These are phyloP conservation scores for Dryas iulia DNA, from an alignment of 1,140 invertebrate species.

Conservation along the genomic window DNA sequence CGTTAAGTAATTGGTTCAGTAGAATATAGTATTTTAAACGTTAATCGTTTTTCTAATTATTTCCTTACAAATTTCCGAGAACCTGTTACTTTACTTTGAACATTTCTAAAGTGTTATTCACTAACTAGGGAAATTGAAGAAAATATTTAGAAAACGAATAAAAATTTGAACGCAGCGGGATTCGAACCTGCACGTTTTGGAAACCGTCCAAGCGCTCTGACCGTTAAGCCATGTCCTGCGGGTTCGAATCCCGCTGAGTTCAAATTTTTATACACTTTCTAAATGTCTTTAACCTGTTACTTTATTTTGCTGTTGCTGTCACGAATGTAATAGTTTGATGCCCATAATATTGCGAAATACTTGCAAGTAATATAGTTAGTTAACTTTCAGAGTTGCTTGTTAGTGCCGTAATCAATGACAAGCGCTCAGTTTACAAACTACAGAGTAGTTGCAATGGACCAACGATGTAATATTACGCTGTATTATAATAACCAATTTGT, in stretches of 20 bases:
- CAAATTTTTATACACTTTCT: too few relatives aligned
- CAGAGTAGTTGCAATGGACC: neutral
- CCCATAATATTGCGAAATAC: neutral
- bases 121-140: too few relatives aligned
- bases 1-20: neutral
- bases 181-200: too few relatives aligned
- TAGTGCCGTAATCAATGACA: slow-evolving; percentile 5
- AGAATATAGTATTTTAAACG: neutral
- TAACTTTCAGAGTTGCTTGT: neutral
- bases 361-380: slow-evolving; percentile 7
- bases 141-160: too few relatives aligned
- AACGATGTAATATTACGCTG: neutral
- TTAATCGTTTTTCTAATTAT: neutral
- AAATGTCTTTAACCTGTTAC: slow-evolving; percentile 2
- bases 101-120: too few relatives aligned
- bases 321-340: neutral
- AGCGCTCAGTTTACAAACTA: slow-evolving; percentile 6
- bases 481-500: neutral
- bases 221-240: too few relatives aligned
- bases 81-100: neutral
- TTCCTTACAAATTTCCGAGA: neutral
- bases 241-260: too few relatives aligned
- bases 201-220: too few relatives aligned
- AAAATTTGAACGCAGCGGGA: too few relatives aligned
- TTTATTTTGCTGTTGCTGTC: neutral